phyloP scores from a whole-genome alignment of 2,888 invertebrate genomes.

The Holacanthella duospinosa region DNA sequence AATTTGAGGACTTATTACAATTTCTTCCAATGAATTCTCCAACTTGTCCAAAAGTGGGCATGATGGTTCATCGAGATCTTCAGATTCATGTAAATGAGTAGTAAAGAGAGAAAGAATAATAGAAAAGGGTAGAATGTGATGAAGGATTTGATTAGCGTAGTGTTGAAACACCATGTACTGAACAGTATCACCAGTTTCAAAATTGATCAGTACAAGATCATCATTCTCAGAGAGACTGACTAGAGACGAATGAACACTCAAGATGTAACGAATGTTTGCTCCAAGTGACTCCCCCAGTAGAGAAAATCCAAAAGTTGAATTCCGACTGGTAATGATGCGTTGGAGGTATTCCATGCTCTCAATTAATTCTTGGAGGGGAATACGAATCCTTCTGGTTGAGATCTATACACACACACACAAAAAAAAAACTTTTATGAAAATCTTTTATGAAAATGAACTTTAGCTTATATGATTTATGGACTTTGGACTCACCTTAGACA shows the following conservation, averaged over 20 bases:
- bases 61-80: not conserved
- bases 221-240: constrained; percentile 18
- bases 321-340: not conserved
- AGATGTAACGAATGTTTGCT: constrained; percentile 25
- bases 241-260: constrained; percentile 26
- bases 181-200: constrained; percentile 26
- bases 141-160: constrained; percentile 34
- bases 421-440: too few relatives aligned
- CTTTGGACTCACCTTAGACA: constrained; percentile 29
- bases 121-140: constrained; percentile 29
- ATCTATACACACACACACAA: too few relatives aligned
- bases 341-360: constrained; percentile 4
- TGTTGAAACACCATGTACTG: constrained; percentile 33
- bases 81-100: not conserved
- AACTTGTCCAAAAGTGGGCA: too few relatives aligned
- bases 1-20: not conserved
- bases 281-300: constrained; percentile 23
- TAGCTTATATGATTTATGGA: too few relatives aligned
- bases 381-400: too few relatives aligned
- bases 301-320: constrained; percentile 23
- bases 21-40: too few relatives aligned
- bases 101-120: constrained; percentile 25
- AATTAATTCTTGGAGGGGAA: constrained; percentile 22
- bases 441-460: constrained; percentile 10
- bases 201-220: constrained; percentile 5